Base-by-base conservation (phyloP, 2,113 vertebrate genomes). In the Isichthys henryi region DNA sequence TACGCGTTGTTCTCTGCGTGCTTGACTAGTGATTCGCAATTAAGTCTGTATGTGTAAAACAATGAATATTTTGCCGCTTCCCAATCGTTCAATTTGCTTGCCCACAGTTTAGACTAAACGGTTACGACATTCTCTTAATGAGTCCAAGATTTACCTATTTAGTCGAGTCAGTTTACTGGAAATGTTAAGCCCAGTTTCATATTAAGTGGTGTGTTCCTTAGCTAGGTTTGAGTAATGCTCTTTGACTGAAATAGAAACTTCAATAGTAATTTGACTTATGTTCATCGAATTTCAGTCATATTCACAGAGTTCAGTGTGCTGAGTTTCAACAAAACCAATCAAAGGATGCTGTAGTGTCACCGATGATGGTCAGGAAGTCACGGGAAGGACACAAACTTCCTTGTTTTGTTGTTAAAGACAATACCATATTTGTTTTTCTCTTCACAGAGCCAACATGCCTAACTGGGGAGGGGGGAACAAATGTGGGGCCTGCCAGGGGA, bases 401-500 rank as follows among this genome's bases (percentile, higher is more conserved):
- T 91, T 62, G 19, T 49, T 74, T 92, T 58, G n/a, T 1, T 91
- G 7, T 88, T 83, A 87, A 6, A 21, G 21, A 35, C 87, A 62
- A 43, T 50, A 66, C 87, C 87, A 43, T 43, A 5, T 62, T 66
- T 66, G 31, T 88, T 19, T 17, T 90, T 13, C 83, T 70, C 31
- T 1, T 50, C 93, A 0, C 77, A 96, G 96, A 90, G 31, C 0
- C 91, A 92, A 88, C 70, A 97, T 99, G 98, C 97, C 98, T 0
- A 97, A 98, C 94, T 99, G 98, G 98, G 98, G 98, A 90, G 97
- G 98, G 1, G 98, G 98, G 50, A 99, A 98, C 96, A 96, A 97
- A 88, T 99, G 98, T 0, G 93, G 95, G 0, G 96, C 97, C 70
- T 99, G 98, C 0, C 93, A 94, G 0, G 94, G 96, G 88, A 97